phyloP scores from a whole-genome alignment of 2,797 vertebrate species.

The Cyclura pinguis region DNA sequence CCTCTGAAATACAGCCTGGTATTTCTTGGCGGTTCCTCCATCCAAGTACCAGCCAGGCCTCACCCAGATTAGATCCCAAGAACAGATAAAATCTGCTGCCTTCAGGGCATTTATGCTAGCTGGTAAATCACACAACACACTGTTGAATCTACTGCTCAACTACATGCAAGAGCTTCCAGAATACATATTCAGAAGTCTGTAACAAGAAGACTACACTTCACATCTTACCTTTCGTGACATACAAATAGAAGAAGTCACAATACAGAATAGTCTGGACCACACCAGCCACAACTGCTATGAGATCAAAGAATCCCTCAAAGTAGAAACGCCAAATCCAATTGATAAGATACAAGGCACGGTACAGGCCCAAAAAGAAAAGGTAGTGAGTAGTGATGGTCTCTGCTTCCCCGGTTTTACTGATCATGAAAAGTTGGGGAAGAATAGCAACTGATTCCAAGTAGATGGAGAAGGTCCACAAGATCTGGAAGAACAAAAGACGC shows the following conservation, averaged over 20 bases:
- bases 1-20: too few relatives aligned
- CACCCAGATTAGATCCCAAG: too few relatives aligned
- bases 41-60: too few relatives aligned
- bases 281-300: slow-evolving; percentile 96
- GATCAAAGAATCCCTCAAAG: slow-evolving; percentile 97
- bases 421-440: slow-evolving; percentile 97
- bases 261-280: slow-evolving; percentile 98
- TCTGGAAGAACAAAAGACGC: slow-evolving; percentile 77
- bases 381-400: slow-evolving; percentile 99
- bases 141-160: neutral
- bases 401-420: slow-evolving; percentile 97
- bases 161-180: neutral
- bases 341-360: slow-evolving; percentile 95
- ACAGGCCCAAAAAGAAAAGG: slow-evolving; percentile 96
- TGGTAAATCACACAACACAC: neutral
- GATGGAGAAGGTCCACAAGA: slow-evolving; percentile 98
- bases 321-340: slow-evolving; percentile 99
- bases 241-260: slow-evolving; percentile 99
- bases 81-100: too few relatives aligned
- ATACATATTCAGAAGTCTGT: neutral
- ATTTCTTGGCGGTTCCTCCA: too few relatives aligned
- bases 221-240: slow-evolving; percentile 95
- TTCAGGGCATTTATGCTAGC: too few relatives aligned
- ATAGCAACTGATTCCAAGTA: slow-evolving; percentile 97
- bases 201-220: fast-evolving